phyloP scores from a whole-genome alignment of 1,140 invertebrate species.

The Trypoxylus dichotomus region DNA sequence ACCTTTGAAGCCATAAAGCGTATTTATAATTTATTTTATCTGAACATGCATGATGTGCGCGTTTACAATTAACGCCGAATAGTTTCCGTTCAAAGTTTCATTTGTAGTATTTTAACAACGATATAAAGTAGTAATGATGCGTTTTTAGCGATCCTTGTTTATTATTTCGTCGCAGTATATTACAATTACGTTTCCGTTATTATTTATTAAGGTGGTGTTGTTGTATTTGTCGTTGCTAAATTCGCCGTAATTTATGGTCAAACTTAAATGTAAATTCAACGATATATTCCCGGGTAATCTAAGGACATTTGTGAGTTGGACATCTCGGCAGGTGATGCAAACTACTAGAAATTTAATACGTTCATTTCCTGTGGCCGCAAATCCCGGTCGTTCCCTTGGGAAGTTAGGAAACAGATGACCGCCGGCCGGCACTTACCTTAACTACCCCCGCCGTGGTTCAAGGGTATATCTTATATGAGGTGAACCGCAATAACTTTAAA shows the following conservation, averaged over 20 bases:
- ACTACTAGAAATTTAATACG: constrained; percentile 47
- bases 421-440: constrained; percentile 31
- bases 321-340: constrained; percentile 45
- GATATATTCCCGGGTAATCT: constrained; percentile 43
- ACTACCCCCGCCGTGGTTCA: constrained; percentile 13
- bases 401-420: constrained; percentile 43
- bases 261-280: constrained; percentile 37
- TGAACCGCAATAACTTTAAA: constrained; percentile 20
- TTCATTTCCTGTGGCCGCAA: constrained; percentile 42
- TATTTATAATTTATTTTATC: too few relatives aligned
- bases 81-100: too few relatives aligned
- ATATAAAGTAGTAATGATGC: too few relatives aligned
- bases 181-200: not conserved
- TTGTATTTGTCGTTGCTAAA: not conserved
- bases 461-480: constrained; percentile 20
- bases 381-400: constrained; percentile 41
- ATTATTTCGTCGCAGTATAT: not conserved
- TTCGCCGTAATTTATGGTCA: constrained; percentile 20
- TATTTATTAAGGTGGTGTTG: not conserved
- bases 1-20: too few relatives aligned
- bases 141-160: too few relatives aligned
- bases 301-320: constrained; percentile 42
- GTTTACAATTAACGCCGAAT: too few relatives aligned
- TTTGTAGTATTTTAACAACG: too few relatives aligned
- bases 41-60: too few relatives aligned